These are phyloP conservation scores for Pollenia angustigena DNA, from an alignment of 2,888 invertebrate genomes.

Conservation along the genomic window DNA sequence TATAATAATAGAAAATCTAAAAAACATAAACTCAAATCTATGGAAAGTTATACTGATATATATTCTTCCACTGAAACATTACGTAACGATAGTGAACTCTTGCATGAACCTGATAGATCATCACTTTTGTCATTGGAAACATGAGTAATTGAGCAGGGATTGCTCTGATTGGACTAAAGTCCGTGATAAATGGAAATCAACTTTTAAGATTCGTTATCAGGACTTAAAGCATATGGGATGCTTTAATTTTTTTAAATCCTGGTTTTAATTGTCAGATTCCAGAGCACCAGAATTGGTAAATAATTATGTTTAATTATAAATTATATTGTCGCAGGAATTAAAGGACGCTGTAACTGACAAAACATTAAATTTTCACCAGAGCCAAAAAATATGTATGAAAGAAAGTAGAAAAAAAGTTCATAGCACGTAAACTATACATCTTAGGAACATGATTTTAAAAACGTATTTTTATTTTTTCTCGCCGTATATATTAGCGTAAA, in stretches of 20 bases:
- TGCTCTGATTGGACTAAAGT: background rate
- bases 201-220: background rate
- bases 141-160: background rate
- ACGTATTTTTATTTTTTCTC: no score
- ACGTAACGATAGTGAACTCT: slow-evolving; percentile 1
- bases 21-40: slow-evolving; percentile 2
- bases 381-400: no score
- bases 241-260: background rate
- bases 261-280: no score
- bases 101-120: slow-evolving; percentile 46
- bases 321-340: no score
- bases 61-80: slow-evolving; percentile 36
- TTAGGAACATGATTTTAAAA: no score
- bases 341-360: no score
- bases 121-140: slow-evolving; percentile 25
- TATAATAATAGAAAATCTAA: slow-evolving; percentile 45
- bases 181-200: background rate
- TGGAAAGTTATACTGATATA: slow-evolving; percentile 17
- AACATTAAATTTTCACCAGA: no score
- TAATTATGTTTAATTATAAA: background rate
- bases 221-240: background rate
- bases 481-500: no score
- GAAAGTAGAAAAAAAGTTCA: no score
- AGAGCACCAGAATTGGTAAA: background rate
- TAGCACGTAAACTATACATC: no score